phyloP scores from a whole-genome alignment of 2,888 invertebrate genomes.

The Erebia epiphron region DNA sequence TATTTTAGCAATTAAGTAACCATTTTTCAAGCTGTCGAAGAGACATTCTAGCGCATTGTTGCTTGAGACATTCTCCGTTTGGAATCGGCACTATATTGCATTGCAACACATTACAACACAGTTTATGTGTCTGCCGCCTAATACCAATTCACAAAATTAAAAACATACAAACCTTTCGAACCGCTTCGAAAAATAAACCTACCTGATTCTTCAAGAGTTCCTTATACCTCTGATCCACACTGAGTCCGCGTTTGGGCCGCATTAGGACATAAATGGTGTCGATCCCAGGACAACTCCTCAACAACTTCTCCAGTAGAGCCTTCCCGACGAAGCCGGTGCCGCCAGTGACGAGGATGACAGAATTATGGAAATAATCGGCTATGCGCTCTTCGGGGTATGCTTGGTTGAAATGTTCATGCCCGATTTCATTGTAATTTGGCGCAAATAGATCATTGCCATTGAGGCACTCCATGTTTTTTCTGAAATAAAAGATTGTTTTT shows the following conservation, averaged over 20 bases:
- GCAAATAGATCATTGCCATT: slow-evolving; percentile 67
- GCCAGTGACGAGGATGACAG: slow-evolving; percentile 83
- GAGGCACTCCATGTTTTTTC: slow-evolving; percentile 59
- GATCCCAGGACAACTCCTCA: slow-evolving; percentile 92
- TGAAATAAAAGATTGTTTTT: slow-evolving; percentile 37
- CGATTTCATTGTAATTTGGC: slow-evolving; percentile 55
- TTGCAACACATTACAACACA: too few species aligned
- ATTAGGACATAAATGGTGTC: slow-evolving; percentile 91
- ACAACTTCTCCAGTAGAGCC: slow-evolving; percentile 94
- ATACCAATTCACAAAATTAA: background rate
- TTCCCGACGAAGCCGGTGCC: slow-evolving; percentile 95
- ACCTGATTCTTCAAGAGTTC: slow-evolving; percentile 89
- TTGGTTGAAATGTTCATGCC: slow-evolving; percentile 37
- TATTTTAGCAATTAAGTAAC: too few species aligned
- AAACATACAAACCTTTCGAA: slow-evolving; percentile 24
- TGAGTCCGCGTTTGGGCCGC: slow-evolving; percentile 87
- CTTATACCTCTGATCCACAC: slow-evolving; percentile 87
- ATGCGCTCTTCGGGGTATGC: slow-evolving; percentile 58
- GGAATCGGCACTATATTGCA: too few species aligned
- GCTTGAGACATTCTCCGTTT: too few species aligned
- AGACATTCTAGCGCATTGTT: too few species aligned
- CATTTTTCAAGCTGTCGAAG: too few species aligned
- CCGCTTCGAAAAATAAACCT: slow-evolving; percentile 37
- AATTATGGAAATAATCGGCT: slow-evolving; percentile 79
- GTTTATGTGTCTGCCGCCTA: too few species aligned